phyloP scores from a whole-genome alignment of 23 tunicate species.

The Ciona savignyi region DNA sequence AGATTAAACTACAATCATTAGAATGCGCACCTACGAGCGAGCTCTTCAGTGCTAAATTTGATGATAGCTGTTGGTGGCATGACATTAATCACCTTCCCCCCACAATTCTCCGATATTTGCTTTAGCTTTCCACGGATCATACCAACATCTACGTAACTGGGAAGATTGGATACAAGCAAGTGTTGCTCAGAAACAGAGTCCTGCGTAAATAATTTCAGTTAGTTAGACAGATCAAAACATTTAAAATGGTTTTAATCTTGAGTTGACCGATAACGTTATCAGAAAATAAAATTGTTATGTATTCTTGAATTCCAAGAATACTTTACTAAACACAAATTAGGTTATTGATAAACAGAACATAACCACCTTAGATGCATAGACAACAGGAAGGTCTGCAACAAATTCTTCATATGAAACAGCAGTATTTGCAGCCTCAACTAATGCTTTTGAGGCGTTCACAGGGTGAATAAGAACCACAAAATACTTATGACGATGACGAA shows the following conservation, averaged over 20 bases:
- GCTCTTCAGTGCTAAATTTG: slow-evolving; percentile 34
- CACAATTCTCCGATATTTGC: slow-evolving; percentile 52
- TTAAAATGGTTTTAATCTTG: too few species aligned
- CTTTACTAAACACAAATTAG: too few species aligned
- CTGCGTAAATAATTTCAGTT: too few species aligned
- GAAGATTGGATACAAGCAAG: slow-evolving; percentile 47
- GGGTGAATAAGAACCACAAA: slow-evolving; percentile 77
- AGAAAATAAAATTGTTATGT: too few species aligned
- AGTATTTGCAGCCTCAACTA: slow-evolving; percentile 56
- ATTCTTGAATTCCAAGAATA: too few species aligned
- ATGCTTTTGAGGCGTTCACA: slow-evolving; percentile 10
- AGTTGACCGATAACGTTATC: too few species aligned
- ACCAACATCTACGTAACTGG: slow-evolving; percentile 21
- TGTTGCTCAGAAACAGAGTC: slow-evolving; percentile 12
- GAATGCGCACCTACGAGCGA: slow-evolving; percentile 30
- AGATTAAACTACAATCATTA: background rate
- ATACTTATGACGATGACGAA: slow-evolving; percentile 68
- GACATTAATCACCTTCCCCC: slow-evolving; percentile 50
- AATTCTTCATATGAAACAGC: slow-evolving; percentile 52
- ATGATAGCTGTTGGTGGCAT: slow-evolving; percentile 37
- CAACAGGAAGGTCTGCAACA: slow-evolving; percentile 49
- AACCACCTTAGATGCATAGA: slow-evolving; percentile 34
- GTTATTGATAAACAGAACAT: too few species aligned
- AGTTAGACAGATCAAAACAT: too few species aligned
- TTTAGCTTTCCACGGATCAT: background rate